Percentiles rank a stretch among this genome's conserved stretches.
Evolutionary conservation across 2,113 vertebrate species (phyloP).

Genomic region (Meles meles): DNA sequence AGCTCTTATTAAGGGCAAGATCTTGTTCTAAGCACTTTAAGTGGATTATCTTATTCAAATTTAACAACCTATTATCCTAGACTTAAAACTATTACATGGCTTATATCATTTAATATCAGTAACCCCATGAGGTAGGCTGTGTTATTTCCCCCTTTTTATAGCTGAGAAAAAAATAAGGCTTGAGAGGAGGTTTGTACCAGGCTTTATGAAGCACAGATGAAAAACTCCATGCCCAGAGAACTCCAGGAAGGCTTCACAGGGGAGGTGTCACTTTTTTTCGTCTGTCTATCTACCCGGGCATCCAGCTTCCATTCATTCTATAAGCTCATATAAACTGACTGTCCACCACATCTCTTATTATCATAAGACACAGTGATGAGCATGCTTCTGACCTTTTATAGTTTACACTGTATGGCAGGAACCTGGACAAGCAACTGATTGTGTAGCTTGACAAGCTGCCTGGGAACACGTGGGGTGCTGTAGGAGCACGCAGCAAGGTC

Average conservation of each 20-base stretch:
- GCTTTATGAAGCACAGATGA: neutral
- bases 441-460: neutral
- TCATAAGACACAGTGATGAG: neutral
- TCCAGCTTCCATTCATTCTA: neutral
- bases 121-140: neutral
- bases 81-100: constrained; percentile 7
- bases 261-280: neutral
- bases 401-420: neutral
- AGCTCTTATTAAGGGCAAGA: neutral
- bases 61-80: neutral
- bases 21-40: neutral
- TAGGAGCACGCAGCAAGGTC: neutral
- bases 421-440: neutral
- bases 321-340: neutral
- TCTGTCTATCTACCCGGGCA: neutral
- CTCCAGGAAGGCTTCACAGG: neutral
- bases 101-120: neutral
- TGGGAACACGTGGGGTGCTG: neutral
- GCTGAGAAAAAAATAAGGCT: neutral
- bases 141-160: neutral
- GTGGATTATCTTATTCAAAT: constrained; percentile 20
- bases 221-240: neutral
- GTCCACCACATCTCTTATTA: neutral
- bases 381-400: neutral
- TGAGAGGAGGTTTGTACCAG: neutral